Base-by-base conservation (phyloP, 2,113 vertebrate species). In the Grammomys surdaster region DNA sequence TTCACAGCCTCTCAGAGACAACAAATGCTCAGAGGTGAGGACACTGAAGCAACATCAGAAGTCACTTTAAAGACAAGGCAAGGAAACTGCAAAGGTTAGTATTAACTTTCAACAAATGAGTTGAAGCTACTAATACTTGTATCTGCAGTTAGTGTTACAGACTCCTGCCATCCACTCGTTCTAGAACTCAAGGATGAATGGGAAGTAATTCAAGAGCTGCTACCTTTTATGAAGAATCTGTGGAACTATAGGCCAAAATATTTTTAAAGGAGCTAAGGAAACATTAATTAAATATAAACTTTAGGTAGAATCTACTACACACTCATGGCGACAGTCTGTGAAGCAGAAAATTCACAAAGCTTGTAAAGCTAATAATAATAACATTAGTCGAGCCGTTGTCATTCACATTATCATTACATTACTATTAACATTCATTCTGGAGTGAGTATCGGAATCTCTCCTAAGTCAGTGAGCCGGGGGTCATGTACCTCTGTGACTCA, bases 191-290 rank as follows among this genome's bases (percentile, higher is more conserved):
- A 63, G 73, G 10, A 0, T 77, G 26, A 82, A 11, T 78, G 0
- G 90, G 67, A 94, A 89, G 28, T 11, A 51, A 96, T n/a, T 70
- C 24, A 84, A 91, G 36, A 93, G 81, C 76, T 92, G 51, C 60
- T 85, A 22, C 40, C 31, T 91, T 56, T 56, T 48, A 33, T 76
- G 31, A 86, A 96, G 12, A 92, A 20, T 48, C 24, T 77, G 33
- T 43, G 33, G 33, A 90, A 90, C 7, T 67, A 72, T 1, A 86
- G 20, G 12, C 13, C 76, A 96, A 73, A 89, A 76, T 90, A 80
- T 75, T 94, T 92, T 88, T 60, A 89, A 95, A 76, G 56, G 75
- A 80, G 22, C 6, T 54, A n/a, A 94, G 43, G 77, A 93, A 95
- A 93, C 36, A 75, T 80, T 60, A 95, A 94, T 60, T 77, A 63